Percentiles rank a stretch among this genome's conserved stretches.
phyloP scores from a whole-genome alignment of 92 coral and sea anemone species.

The Parazoanthus atlanticus region DNA sequence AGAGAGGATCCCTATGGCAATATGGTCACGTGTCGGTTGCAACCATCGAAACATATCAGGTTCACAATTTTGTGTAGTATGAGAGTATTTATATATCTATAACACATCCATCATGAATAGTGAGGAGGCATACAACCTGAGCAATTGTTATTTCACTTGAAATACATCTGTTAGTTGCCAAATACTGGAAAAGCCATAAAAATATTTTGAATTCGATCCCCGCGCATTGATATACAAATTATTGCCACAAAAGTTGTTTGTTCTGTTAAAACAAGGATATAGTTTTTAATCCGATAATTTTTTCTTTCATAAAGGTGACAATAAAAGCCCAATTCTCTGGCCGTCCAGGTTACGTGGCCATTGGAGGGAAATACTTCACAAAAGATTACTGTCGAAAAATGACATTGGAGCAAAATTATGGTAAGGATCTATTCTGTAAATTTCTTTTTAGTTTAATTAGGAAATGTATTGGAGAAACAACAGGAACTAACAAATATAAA shows the following conservation, averaged over 20 bases:
- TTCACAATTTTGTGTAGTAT: neutral
- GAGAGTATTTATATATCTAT: too few species aligned
- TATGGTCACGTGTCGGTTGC: constrained; percentile 63
- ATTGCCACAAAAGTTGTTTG: neutral
- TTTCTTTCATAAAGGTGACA: constrained; percentile 1
- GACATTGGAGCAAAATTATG: neutral
- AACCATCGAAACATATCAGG: constrained; percentile 53
- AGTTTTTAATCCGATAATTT: neutral
- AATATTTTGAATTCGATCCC: too few species aligned
- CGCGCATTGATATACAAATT: too few species aligned
- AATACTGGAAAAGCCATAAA: too few species aligned
- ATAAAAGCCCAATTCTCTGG: constrained; percentile 35
- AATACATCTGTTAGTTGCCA: too few species aligned
- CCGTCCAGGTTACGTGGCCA: constrained; percentile 22
- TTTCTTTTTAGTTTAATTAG: too few species aligned
- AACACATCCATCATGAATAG: too few species aligned
- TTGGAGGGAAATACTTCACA: constrained; percentile 31
- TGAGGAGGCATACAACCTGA: too few species aligned
- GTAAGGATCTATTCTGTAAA: neutral
- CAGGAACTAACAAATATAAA: too few species aligned
- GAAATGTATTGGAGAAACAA: too few species aligned
- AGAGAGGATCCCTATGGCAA: constrained; percentile 45
- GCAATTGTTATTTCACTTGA: too few species aligned
- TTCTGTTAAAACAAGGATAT: neutral
- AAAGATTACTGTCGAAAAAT: constrained; percentile 12